Evolutionary conservation across 2,797 vertebrate species (phyloP), one percentile per base, ranked within the genome.

Genomic region (Lagodon rhomboides): DNA sequence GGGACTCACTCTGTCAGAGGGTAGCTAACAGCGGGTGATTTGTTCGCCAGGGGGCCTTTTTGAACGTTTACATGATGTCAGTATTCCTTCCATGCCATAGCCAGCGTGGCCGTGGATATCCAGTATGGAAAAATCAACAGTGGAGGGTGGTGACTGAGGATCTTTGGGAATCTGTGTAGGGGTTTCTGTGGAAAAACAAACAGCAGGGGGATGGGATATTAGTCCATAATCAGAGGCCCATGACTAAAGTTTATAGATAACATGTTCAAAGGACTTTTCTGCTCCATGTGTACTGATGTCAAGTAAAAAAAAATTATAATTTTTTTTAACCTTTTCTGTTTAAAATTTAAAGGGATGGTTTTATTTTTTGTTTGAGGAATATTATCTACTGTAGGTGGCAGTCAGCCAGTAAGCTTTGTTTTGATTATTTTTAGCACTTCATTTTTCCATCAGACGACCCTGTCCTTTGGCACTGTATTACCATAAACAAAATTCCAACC

Each of bases 1-100:
- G 74, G 85, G 87, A 84, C 69, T 34, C 68, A 0, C 67, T 79
- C 84, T 79, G 85, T 90, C 86, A 88, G 77, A 85, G 79, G 77
- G 59, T 25, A 61, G 82, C 68, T 46, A 85, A 77, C 83, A 75
- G 78, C 47, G 11, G 56, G 67, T 70, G 83, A 92, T 90, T 87
- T 89, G 84, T 85, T 82, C 66, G 82, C 75, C 27, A 3, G 10
- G 13, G 56, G 71, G 66, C 41, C 47, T 38, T 55, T 34, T 71
- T 81, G 27, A 70, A 67, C 38, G 44, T 77, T 71, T 44, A 60
- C 66, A 30, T 78, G 73, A 90, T 41, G 73, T 87, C 81, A 84
- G 59, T 74, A 60, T 80, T 85, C 59, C 68, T 22, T 66, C 55
- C 74, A 44, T 68, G 65, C 59, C 73, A 47, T 82, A 61, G 80